Base-by-base conservation (phyloP, 2,797 vertebrate genomes). In the Amphiprion clarkii region DNA sequence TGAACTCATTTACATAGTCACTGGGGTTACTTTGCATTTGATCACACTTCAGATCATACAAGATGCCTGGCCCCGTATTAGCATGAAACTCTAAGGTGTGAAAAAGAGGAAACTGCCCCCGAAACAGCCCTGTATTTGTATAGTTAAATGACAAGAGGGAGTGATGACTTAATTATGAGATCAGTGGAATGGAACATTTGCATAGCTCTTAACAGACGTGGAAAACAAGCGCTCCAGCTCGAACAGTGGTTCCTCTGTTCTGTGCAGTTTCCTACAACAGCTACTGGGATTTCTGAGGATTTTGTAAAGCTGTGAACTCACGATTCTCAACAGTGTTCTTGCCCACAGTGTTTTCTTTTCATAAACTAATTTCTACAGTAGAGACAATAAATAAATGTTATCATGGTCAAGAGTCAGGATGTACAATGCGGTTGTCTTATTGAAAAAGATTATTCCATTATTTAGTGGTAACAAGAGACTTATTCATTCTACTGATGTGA, bases 1-100 rank as follows among this genome's bases (percentile, higher is more conserved):
- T 78, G 76, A 78, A 17, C 75, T 81, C 31, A 85, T 92, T 88
- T 87, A 55, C 88, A 89, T 87, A 79, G 60, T 82, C 73, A 72
- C 65, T 67, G 52, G 76, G 72, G 42, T 65, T 82, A 67, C 60
- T 88, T 76, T 78, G 36, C 75, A 74, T 88, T 71, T 74, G 62
- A 80, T 84, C 42, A 60, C 67, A 70, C 16, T 55, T 54, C 2
- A 10, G 64, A 59, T 78, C 58, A 62, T 74, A 46, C 2, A 17
- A 42, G 39, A 78, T 25, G 42, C 52, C 9, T 19, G 11, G 1
- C 17, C 16, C 29, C 27, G n/a, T 59, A 64, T 84, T 55, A 66
- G 51, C 54, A 51, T 70, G 62, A 19, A 67, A 19, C 54, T 72
- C 14, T 64, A 42, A 44, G 51, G 55, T 68, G 75, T 81, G 74